Base-by-base conservation (phyloP, 2,113 vertebrate genomes). In the Labeo catla region DNA sequence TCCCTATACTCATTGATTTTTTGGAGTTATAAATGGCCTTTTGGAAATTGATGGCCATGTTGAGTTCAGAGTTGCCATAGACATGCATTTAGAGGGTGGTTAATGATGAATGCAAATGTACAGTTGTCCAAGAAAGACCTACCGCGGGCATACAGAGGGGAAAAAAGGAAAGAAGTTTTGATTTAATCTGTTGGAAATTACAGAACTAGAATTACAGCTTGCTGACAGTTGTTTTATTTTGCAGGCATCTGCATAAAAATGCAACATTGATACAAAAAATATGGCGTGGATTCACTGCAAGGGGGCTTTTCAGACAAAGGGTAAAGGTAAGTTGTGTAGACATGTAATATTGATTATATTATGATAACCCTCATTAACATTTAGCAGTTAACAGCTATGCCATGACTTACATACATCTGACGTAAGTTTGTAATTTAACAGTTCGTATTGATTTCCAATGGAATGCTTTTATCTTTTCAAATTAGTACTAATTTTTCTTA, bases 231-330 rank as follows among this genome's bases (percentile, higher is more conserved):
- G 84, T 89, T 77, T 34, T 93, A 91, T 87, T 88, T 93, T 93
- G 86, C 89, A 99, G 98, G 84, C 87, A 95, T 91, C 93, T 98
- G 91, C 92, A 93, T 90, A 94, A 92, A 93, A 92, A 93, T 81
- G 94, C 91, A 4, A 93, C 92, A 86, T 57, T 92, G 90, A 96
- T 99, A 91, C 97, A 99, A 94, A 99, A 96, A 92, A 94, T 91
- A 90, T 99, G 98, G 97, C 93, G 97, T 88, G 95, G 96, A 88
- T 98, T 95, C 94, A 91, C 74, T 89, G 94, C 95, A 91, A 95
- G 96, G 94, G 95, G 93, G 92, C 52, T 57, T 50, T 96, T 95
- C 93, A 95, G 93, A 93, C 91, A 93, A 91, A 92, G 93, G 92
- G 92, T 97, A 89, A 92, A 97, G 97, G 98, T 99, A 97, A 94